Conservation (phyloP, 2,113 vertebrate species). For the Buteo buteo region DNA sequence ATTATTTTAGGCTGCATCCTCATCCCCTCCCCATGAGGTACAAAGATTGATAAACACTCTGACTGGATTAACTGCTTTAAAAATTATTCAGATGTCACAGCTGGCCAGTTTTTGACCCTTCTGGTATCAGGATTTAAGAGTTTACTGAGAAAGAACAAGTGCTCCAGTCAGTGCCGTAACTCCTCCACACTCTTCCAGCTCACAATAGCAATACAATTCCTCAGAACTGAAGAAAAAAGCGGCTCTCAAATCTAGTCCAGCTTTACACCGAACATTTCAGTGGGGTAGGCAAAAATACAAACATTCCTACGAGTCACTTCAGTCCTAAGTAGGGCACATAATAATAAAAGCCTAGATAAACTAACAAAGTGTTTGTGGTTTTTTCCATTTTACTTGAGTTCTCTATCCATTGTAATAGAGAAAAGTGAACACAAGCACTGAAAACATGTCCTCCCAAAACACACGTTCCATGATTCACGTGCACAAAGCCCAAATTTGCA, state of each 20-base stretch:
- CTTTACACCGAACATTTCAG: neutral
- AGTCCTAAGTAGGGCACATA: neutral
- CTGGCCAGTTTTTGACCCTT: slow-evolving; percentile 35
- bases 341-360: neutral
- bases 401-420: neutral
- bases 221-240: neutral
- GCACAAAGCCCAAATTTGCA: neutral
- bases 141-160: slow-evolving; percentile 18
- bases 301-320: neutral
- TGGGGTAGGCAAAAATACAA: neutral
- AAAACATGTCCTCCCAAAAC: neutral
- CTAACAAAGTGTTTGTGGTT: neutral
- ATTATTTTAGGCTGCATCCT: neutral
- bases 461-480: neutral
- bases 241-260: neutral
- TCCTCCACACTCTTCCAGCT: neutral
- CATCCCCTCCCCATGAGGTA: accelerated
- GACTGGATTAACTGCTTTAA: slow-evolving; percentile 16
- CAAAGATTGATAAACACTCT: neutral
- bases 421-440: neutral
- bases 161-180: neutral
- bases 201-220: neutral
- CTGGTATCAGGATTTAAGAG: slow-evolving; percentile 23
- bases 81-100: slow-evolving; percentile 36
- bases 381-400: neutral